Conservation (phyloP, 1,140 invertebrate genomes). For the Drosophila parabipectinata region DNA sequence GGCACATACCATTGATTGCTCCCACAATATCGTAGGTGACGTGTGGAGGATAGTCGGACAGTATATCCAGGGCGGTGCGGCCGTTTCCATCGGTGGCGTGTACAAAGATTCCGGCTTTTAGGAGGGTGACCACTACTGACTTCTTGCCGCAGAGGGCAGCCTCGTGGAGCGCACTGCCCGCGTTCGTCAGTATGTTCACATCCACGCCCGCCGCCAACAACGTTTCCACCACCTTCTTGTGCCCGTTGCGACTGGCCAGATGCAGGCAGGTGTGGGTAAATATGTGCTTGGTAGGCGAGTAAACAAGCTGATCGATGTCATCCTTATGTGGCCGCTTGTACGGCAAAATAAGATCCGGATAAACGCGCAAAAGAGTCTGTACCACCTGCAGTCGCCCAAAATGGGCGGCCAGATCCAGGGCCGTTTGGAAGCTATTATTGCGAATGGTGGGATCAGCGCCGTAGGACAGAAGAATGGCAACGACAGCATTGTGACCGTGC, state of each 20-base stretch:
- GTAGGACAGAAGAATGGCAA: conserved; percentile 92
- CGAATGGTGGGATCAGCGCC: conserved; percentile 95
- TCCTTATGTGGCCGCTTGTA: conserved; percentile 80
- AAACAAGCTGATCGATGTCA: conserved; percentile 28
- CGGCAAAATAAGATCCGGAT: conserved; percentile 90
- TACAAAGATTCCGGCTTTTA: conserved; percentile 93
- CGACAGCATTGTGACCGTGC: conserved; percentile 95
- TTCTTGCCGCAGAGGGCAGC: conserved; percentile 97
- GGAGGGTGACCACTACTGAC: conserved; percentile 93
- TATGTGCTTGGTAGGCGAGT: conserved; percentile 81
- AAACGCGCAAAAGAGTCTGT: conserved; percentile 91
- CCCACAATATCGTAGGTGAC: conserved; percentile 93
- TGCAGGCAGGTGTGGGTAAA: conserved; percentile 96
- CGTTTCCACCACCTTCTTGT: conserved; percentile 92
- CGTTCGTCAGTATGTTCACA: conserved; percentile 94
- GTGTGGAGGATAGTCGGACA: conserved; percentile 93
- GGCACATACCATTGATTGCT: conserved; percentile 89
- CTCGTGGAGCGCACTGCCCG: conserved; percentile 97
- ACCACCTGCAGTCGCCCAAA: conserved; percentile 94
- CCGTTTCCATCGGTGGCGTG: conserved; percentile 90
- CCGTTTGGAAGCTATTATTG: conserved; percentile 95
- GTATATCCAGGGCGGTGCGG: conserved; percentile 94
- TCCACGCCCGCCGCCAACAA: conserved; percentile 93
- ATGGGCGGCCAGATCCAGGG: conserved; percentile 97
- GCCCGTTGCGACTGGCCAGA: conserved; percentile 95